Base-by-base conservation (phyloP, 2,888 invertebrate genomes). In the Caenorhabditis sp. region DNA sequence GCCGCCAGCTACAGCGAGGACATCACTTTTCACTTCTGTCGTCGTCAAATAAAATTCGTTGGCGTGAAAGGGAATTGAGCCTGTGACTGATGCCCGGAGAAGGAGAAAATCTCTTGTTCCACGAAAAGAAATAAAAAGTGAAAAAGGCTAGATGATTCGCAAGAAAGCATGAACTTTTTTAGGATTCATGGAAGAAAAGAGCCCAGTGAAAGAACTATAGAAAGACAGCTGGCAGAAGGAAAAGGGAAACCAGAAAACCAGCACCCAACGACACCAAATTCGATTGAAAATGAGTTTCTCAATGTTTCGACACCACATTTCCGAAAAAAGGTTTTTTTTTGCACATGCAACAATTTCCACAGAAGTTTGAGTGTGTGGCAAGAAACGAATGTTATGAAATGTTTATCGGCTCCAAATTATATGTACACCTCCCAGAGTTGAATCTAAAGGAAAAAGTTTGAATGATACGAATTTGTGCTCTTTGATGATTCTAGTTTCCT, bases 1-100 rank as follows among this genome's bases (percentile, higher is more conserved):
- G 79, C 68, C 54, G 22, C 2, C 47, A n/a, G 24, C 54, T 24
- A 58, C 35, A 22, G 26, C 24, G 12, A 16, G 35, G 68, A 24
- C 47, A 47, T 44, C 44, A 16, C 44, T 44, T 5, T 4, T 16
- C 54, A 56, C 47, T n/a, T n/a, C n/a, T n/a, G 6, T 19, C 54
- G 54, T 66, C 66, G 47, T 64, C 51, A 61, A 63, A 63, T 61
- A 63, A 54, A 70, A 79, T 72, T 63, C 38, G 28, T 61, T 61
- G 35, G 56, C 59, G 41, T 35, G 54, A 59, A 69, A 61, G 44
- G n/a, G 56, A 77, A 69, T 61, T 77, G 75, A 75, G 75, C 31
- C 47, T 58, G 35, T 14, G 47, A 26, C 38, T 24, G 24, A 69
- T 10, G 38, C 31, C 31, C 4, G 7, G 38, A 12, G 12, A 12